Evolutionary conservation across 2,888 invertebrate species (phyloP).

Genomic region (Drosophila stalkeri): DNA sequence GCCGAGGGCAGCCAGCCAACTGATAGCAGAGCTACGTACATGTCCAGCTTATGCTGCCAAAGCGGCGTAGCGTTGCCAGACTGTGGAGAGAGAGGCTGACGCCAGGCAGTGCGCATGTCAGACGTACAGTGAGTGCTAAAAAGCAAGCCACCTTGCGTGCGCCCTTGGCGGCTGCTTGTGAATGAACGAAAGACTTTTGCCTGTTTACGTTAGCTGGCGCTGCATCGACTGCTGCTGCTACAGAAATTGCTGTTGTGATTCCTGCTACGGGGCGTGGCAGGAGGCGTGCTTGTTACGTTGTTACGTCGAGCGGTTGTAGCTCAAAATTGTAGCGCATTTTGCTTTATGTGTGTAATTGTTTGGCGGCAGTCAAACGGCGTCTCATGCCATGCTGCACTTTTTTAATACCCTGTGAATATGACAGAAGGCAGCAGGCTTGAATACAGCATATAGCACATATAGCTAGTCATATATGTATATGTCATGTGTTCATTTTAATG

Average conservation of each 20-base stretch:
- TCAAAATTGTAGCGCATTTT: conserved; percentile 73
- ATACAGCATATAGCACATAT: too few species aligned
- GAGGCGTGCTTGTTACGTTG: conserved; percentile 14
- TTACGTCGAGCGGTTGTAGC: conserved; percentile 42
- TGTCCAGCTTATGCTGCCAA: conserved; percentile 2
- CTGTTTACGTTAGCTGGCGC: conserved; percentile 46
- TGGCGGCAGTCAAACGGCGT: conserved; percentile 58
- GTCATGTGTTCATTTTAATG: too few species aligned
- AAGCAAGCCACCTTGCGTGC: conserved; percentile 26
- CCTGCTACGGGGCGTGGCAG: not conserved
- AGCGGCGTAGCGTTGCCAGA: conserved; percentile 59
- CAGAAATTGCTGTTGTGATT: not conserved
- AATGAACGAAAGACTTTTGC: conserved; percentile 57
- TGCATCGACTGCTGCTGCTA: conserved; percentile 35
- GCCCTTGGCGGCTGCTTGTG: conserved; percentile 44
- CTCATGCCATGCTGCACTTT: conserved; percentile 49
- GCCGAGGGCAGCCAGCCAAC: conserved; percentile 68
- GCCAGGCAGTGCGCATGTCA: conserved; percentile 46
- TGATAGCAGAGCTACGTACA: conserved; percentile 56
- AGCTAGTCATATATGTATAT: too few species aligned
- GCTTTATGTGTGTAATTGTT: conserved; percentile 75
- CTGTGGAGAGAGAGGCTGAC: not conserved
- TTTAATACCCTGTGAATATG: conserved; percentile 25
- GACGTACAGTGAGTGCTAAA: conserved; percentile 56
- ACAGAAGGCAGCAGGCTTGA: too few species aligned